These are phyloP conservation scores for Dendrophyllia cribrosa DNA, from an alignment of 64 coral and sea anemone genomes.

Conservation along the genomic window DNA sequence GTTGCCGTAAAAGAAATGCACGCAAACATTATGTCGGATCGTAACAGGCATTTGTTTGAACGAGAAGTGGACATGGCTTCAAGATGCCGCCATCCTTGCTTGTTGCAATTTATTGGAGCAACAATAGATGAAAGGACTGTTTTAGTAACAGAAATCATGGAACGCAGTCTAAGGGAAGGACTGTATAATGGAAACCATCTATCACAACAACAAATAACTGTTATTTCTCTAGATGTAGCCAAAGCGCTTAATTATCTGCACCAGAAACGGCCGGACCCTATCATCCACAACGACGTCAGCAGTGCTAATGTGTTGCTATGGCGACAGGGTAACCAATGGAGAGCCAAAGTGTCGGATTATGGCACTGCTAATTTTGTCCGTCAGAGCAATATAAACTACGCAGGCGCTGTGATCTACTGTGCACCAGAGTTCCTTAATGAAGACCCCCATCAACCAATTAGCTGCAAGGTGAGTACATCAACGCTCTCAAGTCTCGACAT, in stretches of 20 bases:
- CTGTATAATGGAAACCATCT: not conserved
- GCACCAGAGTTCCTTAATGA: not conserved
- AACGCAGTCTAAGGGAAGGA: conserved; percentile 21
- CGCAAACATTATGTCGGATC: not conserved
- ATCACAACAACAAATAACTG: not conserved
- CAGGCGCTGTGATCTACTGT: not conserved
- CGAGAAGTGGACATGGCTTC: conserved; percentile 74
- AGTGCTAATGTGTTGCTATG: conserved; percentile 74
- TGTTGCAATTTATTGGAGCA: conserved; percentile 87
- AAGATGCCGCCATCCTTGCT: conserved; percentile 57
- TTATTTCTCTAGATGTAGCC: conserved; percentile 55
- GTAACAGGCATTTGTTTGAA: conserved; percentile 6
- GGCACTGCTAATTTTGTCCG: conserved; percentile 50
- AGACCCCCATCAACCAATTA: not conserved
- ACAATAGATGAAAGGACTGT: conserved; percentile 29
- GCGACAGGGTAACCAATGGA: conserved; percentile 38
- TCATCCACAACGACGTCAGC: conserved; percentile 75
- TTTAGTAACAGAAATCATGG: conserved; percentile 71
- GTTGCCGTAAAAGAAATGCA: conserved; percentile 65
- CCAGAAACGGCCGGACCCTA: not conserved
- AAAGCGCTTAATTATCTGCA: conserved; percentile 63
- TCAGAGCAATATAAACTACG: not conserved
- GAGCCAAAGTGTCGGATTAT: conserved; percentile 77
- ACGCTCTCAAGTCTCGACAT: too few species aligned
- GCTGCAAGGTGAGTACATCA: not conserved